These are phyloP conservation scores for Aulostomus chinensis DNA, from an alignment of 2,797 vertebrate species.

Conservation along the genomic window DNA sequence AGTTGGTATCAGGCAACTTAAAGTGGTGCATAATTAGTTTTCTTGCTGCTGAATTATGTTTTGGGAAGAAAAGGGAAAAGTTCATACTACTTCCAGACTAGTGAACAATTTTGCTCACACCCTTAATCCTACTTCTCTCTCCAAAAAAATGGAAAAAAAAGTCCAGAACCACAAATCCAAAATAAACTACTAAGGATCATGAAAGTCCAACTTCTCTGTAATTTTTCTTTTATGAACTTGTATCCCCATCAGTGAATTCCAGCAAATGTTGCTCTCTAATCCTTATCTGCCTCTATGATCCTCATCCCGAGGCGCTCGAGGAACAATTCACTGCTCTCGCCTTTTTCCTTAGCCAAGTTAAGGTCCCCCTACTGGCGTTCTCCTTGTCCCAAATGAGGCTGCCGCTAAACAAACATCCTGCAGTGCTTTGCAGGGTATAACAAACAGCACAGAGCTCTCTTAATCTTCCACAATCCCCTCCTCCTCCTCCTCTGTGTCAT, in stretches of 20 bases:
- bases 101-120: constrained; percentile 27
- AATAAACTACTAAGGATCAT: constrained; percentile 36
- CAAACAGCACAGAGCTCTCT: constrained; percentile 69
- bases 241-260: constrained; percentile 36
- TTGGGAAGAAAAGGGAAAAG: constrained; percentile 16
- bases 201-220: constrained; percentile 33
- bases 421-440: constrained; percentile 66
- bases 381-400: constrained; percentile 58
- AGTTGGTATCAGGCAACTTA: constrained; percentile 1
- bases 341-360: constrained; percentile 49
- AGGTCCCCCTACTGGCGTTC: constrained; percentile 42
- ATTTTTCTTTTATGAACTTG: constrained; percentile 30
- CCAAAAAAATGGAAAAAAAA: constrained; percentile 2
- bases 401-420: constrained; percentile 63
- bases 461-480: constrained; percentile 78
- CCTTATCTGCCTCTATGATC: constrained; percentile 55
- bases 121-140: constrained; percentile 40
- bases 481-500: constrained; percentile 70
- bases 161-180: constrained; percentile 31
- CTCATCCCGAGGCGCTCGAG: constrained; percentile 23
- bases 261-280: constrained; percentile 43
- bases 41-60: background rate
- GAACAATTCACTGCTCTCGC: constrained; percentile 25
- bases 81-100: constrained; percentile 36
- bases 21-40: constrained; percentile 6